Evolutionary conservation across 2,113 vertebrate genomes (phyloP), one percentile per base, ranked within the genome.

Genomic region (Scytalopus superciliaris): DNA sequence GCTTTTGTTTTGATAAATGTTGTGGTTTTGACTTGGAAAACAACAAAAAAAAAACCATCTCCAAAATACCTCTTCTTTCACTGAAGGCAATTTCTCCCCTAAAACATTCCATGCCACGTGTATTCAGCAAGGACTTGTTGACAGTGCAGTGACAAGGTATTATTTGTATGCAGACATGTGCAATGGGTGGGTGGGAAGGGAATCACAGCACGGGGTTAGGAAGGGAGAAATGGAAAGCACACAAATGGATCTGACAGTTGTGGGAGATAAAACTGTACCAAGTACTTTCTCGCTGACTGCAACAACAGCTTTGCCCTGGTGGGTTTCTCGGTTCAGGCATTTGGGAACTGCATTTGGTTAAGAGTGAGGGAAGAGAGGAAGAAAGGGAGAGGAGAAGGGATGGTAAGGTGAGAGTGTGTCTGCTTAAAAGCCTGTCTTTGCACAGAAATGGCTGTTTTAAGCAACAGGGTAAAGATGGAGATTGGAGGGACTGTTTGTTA

Each of bases 351-450:
- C 37, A 23, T 3, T 45, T 25, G 37, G 42, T 10, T 21, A 12
- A 19, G 81, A 63, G 28, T 1, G 24, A 62, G n/a, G 33, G 62
- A 27, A 55, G 47, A 55, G 37, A 45, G 62, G 52, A 50, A 11
- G 23, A 7, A 14, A 47, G 39, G 23, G 23, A 60, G 40, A 39
- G 24, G 31, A 42, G 44, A 19, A 47, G 6, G 37, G 25, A 16
- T 25, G 62, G 18, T 4, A 24, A 31, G 33, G 13, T 18, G 53
- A 39, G 37, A 14, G 0, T 0, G 0, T 3, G 19, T 30, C 19
- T 44, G 45, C 56, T 25, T n/a, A 44, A 39, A n/a, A 47, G 12
- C 45, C 18, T 7, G 37, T 8, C 66, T 56, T 5, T 14, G 63
- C 42, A 4, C 30, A 55, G 63, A 81, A 69, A 23, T 1, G 11